Base-by-base conservation (phyloP, 2,888 invertebrate genomes). In the Cheilosia urbana region DNA sequence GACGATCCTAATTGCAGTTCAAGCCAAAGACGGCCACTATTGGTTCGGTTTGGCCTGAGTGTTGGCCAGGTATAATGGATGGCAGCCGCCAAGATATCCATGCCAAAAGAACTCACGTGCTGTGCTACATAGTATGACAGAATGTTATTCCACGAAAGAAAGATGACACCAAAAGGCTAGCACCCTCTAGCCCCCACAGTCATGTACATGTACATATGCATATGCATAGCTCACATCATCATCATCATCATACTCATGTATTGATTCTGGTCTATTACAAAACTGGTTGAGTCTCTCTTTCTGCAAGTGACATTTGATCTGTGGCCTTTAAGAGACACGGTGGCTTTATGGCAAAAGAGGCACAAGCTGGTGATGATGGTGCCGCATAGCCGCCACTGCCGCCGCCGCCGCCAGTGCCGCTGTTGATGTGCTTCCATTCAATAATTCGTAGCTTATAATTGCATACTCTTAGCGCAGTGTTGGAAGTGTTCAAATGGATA, bases 251-350 rank as follows among this genome's bases (percentile, higher is more conserved):
- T 73, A 71, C 37, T 66, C 63, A 55, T 76, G 34, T 71, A 84
- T 85, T 30, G 81, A 81, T 81, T 81, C 72, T 81, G 68, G 81
- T 85, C 81, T 81, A 81, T 85, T 85, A 85, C 62, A 85, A 85
- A 85, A 85, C 85, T 81, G 81, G 85, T 85, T 85, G 68, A 68
- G 71, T 66, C 66, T 65, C 34, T 34, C 58, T 76, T 55, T 77
- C 69, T 76, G 81, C 76, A 81, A 81, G 66, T 85, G 85, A 85
- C 85, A 85, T 85, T 85, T 85, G 85, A 85, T 85, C 85, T 81
- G 85, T 85, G 85, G 81, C 85, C 85, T 85, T 85, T 85, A 85
- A 68, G 58, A 81, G 72, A 72, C 40, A 15, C 53, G 57, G 42
- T 81, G 72, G 71, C 81, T 81, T 60, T 49, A 76, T 76, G 76